Evolutionary conservation across 2,797 vertebrate genomes (phyloP).

Genomic region (Ctenopoma kingsleyae): DNA sequence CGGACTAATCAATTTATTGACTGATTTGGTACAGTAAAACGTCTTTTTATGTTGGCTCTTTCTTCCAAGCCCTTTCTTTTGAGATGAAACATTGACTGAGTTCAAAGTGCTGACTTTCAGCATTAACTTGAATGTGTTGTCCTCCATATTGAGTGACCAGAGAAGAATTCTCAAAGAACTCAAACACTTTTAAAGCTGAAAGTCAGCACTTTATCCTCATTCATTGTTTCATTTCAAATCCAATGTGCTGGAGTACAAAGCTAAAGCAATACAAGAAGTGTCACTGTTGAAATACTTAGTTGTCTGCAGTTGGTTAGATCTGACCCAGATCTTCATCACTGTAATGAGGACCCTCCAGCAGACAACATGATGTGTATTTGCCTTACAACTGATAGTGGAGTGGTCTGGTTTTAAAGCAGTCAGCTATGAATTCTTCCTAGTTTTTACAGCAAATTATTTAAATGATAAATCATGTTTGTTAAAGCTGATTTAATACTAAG

Average conservation of each 20-base stretch:
- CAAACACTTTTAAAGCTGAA: neutral
- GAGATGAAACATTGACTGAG: neutral
- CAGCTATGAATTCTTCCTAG: no score
- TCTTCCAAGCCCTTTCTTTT: neutral
- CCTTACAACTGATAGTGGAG: neutral
- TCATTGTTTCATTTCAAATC: constrained; percentile 22
- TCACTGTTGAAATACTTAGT: neutral
- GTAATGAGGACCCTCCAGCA: constrained; percentile 1
- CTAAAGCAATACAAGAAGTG: neutral
- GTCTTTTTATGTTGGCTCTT: neutral
- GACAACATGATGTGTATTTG: neutral
- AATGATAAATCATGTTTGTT: no score
- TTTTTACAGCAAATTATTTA: neutral
- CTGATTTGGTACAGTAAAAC: neutral
- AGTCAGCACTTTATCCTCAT: constrained; percentile 27
- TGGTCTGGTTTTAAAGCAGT: neutral
- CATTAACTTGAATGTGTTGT: neutral
- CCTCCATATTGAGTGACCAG: neutral
- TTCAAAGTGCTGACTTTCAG: constrained; percentile 9
- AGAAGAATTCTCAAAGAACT: neutral
- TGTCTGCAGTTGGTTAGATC: neutral
- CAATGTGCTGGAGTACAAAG: neutral
- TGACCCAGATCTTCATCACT: constrained; percentile 12
- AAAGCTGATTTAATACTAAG: no score
- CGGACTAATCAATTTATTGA: neutral